Conservation (phyloP, 35 echinoderm and acorn worm genomes). For the Ophiothrix spiculata region DNA sequence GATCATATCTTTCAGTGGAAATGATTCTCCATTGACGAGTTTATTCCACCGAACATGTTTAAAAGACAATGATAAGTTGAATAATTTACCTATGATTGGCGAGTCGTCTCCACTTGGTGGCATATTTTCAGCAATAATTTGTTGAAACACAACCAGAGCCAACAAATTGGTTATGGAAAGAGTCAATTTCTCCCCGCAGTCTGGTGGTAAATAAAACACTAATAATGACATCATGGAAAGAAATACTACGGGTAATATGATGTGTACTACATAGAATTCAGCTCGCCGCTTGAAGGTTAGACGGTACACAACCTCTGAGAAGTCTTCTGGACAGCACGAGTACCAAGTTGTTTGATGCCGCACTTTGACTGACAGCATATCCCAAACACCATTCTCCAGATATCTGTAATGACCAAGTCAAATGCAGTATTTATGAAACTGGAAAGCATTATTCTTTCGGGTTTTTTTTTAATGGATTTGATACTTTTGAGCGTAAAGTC, state of each 20-base stretch:
- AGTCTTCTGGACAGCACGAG: neutral
- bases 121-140: neutral
- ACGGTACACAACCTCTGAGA: neutral
- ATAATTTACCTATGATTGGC: neutral
- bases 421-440: neutral
- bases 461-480: neutral
- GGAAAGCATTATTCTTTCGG: neutral
- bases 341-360: neutral
- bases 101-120: neutral
- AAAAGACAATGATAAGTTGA: too few species aligned
- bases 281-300: neutral
- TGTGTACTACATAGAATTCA: neutral
- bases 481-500: neutral
- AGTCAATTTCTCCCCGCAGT: neutral
- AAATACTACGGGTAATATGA: neutral
- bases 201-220: neutral
- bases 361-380: neutral
- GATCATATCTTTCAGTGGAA: too few species aligned
- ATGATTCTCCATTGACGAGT: too few species aligned
- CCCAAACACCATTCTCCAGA: neutral
- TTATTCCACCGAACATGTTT: too few species aligned
- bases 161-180: neutral
- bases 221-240: neutral
- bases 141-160: neutral
- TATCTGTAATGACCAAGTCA: too few species aligned